Conservation (phyloP, 2,888 invertebrate genomes). For the Lamellibrachia columna region DNA sequence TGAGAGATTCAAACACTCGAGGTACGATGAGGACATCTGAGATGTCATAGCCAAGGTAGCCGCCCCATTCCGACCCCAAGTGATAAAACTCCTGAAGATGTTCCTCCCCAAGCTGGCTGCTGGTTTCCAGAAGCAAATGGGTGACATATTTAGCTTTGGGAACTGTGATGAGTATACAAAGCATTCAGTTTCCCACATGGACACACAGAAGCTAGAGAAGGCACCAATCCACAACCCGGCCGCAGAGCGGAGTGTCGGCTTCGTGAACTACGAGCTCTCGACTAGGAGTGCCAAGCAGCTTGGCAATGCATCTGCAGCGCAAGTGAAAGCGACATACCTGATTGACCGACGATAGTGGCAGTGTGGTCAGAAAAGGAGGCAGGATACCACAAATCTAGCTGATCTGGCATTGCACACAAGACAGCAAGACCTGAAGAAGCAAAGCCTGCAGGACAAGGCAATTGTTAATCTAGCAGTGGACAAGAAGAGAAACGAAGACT, state of each 20-base stretch:
- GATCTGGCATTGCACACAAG: too few relatives aligned
- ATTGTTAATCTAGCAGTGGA: neutral
- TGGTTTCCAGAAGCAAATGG: constrained; percentile 19
- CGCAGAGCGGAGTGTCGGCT: constrained; percentile 28
- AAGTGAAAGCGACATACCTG: too few relatives aligned
- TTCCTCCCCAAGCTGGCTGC: constrained; percentile 13
- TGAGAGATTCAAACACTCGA: constrained; percentile 7
- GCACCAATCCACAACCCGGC: constrained; percentile 25
- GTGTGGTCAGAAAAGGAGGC: too few relatives aligned
- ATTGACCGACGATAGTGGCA: too few relatives aligned
- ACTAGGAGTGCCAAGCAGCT: too few relatives aligned
- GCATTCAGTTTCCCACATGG: neutral
- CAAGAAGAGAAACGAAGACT: neutral
- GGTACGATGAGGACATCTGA: neutral
- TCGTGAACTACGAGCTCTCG: too few relatives aligned
- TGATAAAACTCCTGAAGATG: neutral
- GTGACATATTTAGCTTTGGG: constrained; percentile 22
- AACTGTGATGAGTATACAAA: neutral
- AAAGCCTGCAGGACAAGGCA: constrained; percentile 6
- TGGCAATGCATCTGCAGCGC: too few relatives aligned
- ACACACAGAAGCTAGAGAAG: constrained; percentile 22
- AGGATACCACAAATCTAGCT: too few relatives aligned
- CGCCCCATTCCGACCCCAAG: neutral
- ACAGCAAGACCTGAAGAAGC: neutral
- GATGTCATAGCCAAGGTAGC: neutral